These are phyloP conservation scores for Calephelis perditalis DNA, from an alignment of 2,888 invertebrate species.

Conservation along the genomic window DNA sequence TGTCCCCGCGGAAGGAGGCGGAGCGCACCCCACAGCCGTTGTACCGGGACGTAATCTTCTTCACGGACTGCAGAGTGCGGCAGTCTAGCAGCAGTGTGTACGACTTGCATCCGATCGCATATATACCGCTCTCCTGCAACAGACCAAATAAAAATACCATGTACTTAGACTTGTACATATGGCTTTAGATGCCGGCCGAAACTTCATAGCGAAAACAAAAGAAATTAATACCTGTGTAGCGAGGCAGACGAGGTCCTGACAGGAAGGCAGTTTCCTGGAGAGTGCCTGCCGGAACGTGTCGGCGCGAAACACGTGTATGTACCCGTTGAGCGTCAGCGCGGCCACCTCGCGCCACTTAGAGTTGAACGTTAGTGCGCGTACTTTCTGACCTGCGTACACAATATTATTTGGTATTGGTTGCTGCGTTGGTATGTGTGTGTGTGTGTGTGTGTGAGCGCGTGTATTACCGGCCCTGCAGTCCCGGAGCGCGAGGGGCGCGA, in stretches of 20 bases:
- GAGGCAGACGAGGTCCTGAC: conserved; percentile 95
- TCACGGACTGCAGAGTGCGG: conserved; percentile 88
- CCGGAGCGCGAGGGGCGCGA: conserved; percentile 83
- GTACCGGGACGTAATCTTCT: conserved; percentile 90
- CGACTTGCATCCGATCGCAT: conserved; percentile 96
- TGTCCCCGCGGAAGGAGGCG: conserved; percentile 92
- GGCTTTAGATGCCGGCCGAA: no score
- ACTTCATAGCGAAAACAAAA: no score
- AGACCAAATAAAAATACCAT: not conserved
- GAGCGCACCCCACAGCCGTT: conserved; percentile 95
- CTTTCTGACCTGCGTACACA: conserved; percentile 76
- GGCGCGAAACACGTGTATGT: conserved; percentile 95
- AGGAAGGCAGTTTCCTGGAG: conserved; percentile 90
- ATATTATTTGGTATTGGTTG: not conserved
- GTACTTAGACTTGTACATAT: no score
- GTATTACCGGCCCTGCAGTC: conserved; percentile 84
- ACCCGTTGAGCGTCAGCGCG: conserved; percentile 94
- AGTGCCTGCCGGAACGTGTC: conserved; percentile 92
- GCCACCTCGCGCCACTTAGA: conserved; percentile 91
- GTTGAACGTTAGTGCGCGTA: conserved; percentile 93
- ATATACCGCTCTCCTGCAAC: conserved; percentile 87
- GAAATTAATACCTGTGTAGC: conserved; percentile 76
- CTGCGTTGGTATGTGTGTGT: not conserved
- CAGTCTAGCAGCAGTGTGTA: conserved; percentile 94
- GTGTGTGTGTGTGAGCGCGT: conserved; percentile 7